Evolutionary conservation across 2,113 vertebrate species (phyloP).

Genomic region (Caranx melampygus): DNA sequence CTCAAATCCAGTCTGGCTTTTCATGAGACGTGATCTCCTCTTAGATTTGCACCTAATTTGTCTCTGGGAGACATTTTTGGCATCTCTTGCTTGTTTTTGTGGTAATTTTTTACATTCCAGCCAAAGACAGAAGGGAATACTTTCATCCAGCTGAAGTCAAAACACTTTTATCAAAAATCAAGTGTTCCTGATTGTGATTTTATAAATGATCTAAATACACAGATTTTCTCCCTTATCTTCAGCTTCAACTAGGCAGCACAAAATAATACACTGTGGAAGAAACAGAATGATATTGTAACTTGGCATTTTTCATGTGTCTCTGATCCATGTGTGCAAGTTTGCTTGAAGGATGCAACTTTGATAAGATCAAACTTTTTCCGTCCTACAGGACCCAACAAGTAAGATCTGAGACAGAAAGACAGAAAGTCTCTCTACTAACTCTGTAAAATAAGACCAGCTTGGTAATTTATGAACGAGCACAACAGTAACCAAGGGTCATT

Average conservation of each 20-base stretch:
- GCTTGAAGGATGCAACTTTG: neutral
- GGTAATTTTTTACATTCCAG: conserved; percentile 12
- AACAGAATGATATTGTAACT: neutral
- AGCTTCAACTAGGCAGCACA: neutral
- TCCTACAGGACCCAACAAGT: neutral
- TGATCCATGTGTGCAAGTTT: neutral
- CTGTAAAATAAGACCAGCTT: conserved; percentile 6
- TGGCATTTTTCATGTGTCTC: neutral
- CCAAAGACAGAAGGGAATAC: neutral
- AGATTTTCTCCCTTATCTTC: neutral
- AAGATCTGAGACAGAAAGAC: neutral
- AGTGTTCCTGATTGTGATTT: neutral
- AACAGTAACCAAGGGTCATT: conserved; percentile 1
- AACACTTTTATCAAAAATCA: neutral
- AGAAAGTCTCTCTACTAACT: neutral
- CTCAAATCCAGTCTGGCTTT: neutral
- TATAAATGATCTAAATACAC: neutral
- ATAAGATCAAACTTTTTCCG: neutral
- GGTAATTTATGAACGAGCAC: conserved; percentile 28
- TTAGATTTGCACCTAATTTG: conserved; percentile 23
- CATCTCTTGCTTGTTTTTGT: neutral
- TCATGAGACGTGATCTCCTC: conserved; percentile 2
- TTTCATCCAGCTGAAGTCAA: conserved; percentile 14
- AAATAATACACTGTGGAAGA: neutral
- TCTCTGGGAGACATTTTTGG: conserved; percentile 37